Evolutionary conservation across 2,113 vertebrate species (phyloP).

Genomic region (Hippolais icterina): DNA sequence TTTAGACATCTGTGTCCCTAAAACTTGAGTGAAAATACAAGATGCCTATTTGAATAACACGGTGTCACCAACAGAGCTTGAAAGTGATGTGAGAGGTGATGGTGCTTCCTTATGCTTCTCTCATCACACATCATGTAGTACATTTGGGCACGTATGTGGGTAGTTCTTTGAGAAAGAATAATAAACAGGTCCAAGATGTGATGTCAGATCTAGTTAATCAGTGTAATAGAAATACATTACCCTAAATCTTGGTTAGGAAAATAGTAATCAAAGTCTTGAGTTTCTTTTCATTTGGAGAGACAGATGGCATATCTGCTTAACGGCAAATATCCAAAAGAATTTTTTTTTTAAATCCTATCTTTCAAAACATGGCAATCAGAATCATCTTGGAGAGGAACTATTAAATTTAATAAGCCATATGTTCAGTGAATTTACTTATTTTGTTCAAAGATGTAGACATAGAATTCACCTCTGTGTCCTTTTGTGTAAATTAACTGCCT

Average conservation of each 20-base stretch:
- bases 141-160: neutral
- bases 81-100: neutral
- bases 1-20: slow-evolving; percentile 25
- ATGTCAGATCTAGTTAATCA: slow-evolving; percentile 71
- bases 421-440: slow-evolving; percentile 77
- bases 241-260: slow-evolving; percentile 73
- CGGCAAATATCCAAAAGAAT: slow-evolving; percentile 78
- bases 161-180: slow-evolving; percentile 16
- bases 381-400: slow-evolving; percentile 79
- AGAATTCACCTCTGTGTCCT: slow-evolving; percentile 58
- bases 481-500: slow-evolving; percentile 60
- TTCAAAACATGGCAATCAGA: slow-evolving; percentile 80
- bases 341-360: slow-evolving; percentile 68
- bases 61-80: neutral
- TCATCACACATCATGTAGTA: neutral
- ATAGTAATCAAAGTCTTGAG: slow-evolving; percentile 76
- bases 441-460: slow-evolving; percentile 60
- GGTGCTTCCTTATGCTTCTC: neutral
- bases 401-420: slow-evolving; percentile 84
- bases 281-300: slow-evolving; percentile 72
- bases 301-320: slow-evolving; percentile 80
- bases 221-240: slow-evolving; percentile 65
- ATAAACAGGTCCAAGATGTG: slow-evolving; percentile 40
- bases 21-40: slow-evolving; percentile 41
- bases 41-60: slow-evolving; percentile 31